A percentile compares a stretch with the other conserved stretches of the same genome.
phyloP scores from a whole-genome alignment of 2,797 vertebrate species.

The Acrossocheilus fasciatus region DNA sequence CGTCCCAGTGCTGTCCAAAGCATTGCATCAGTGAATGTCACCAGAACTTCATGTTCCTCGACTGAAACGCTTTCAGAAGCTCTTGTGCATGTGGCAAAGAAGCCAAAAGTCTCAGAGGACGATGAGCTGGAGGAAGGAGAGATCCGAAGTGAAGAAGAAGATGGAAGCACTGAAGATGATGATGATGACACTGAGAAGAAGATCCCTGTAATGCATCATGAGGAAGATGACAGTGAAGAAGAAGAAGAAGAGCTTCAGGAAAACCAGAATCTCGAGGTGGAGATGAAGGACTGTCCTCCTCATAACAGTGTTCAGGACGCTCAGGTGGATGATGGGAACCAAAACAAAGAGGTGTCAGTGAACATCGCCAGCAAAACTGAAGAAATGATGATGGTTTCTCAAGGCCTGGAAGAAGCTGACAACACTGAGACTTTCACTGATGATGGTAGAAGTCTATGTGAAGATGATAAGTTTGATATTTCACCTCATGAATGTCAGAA shows the following conservation, averaged over 20 bases:
- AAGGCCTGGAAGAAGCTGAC: neutral
- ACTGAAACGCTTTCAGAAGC: neutral
- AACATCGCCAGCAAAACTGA: neutral
- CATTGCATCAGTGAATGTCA: neutral
- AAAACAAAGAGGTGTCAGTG: neutral
- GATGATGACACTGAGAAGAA: neutral
- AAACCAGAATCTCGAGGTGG: neutral
- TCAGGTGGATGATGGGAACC: neutral
- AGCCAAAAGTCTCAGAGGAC: conserved; percentile 52
- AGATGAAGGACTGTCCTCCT: neutral
- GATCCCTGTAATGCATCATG: neutral
- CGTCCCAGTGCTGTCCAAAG: neutral
- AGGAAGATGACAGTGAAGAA: neutral
- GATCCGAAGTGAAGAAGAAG: conserved; percentile 70
- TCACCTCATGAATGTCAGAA: neutral
- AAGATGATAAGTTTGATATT: neutral
- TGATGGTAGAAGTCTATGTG: neutral
- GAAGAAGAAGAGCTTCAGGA: neutral
- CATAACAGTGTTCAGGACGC: neutral
- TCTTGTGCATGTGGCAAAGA: conserved; percentile 58
- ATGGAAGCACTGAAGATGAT: neutral
- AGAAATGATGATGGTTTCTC: neutral
- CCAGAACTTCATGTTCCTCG: neutral
- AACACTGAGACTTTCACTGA: conserved; percentile 20
- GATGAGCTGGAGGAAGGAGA: conserved; percentile 79